A percentile compares a stretch with the other conserved stretches of the same genome.
These are phyloP conservation scores for Myopa tessellatipennis DNA, from an alignment of 2,888 invertebrate species.

Conservation along the genomic window DNA sequence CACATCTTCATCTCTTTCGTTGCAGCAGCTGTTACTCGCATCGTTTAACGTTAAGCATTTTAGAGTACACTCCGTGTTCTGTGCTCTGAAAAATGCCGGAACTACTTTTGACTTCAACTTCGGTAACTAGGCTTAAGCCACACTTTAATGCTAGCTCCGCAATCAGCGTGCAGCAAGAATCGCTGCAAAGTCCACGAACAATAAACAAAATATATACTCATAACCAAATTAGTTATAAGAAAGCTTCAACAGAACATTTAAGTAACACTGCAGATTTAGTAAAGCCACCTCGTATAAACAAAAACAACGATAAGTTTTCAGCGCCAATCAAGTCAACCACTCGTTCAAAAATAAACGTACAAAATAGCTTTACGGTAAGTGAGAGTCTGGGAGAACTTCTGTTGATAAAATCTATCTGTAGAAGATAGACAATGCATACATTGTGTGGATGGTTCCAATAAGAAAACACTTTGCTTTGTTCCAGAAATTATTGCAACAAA, in stretches of 20 bases:
- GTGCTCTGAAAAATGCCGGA: conserved; percentile 53
- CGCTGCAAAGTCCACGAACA: conserved; percentile 9
- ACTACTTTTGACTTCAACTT: conserved; percentile 52
- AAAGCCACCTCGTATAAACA: conserved; percentile 16
- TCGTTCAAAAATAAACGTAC: conserved; percentile 39
- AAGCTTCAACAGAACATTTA: conserved; percentile 21
- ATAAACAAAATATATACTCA: neutral
- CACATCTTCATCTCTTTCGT: conserved; percentile 41
- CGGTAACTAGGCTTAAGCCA: conserved; percentile 35
- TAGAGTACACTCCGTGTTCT: neutral
- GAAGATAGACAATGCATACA: no score
- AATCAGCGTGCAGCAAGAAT: conserved; percentile 13
- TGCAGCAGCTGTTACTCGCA: conserved; percentile 41
- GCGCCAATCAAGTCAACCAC: conserved; percentile 37
- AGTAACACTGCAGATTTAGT: neutral
- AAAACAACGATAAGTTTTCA: conserved; percentile 29
- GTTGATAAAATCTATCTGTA: no score
- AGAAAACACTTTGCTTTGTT: no score
- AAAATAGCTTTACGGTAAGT: conserved; percentile 47
- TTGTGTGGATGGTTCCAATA: no score
- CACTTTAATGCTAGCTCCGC: conserved; percentile 19
- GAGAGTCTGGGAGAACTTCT: neutral
- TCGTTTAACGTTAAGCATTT: neutral
- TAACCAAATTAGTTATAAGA: conserved; percentile 33
- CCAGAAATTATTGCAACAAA: no score